These are phyloP conservation scores for Sebastes fasciatus DNA, from an alignment of 2,113 vertebrate species.

Conservation along the genomic window DNA sequence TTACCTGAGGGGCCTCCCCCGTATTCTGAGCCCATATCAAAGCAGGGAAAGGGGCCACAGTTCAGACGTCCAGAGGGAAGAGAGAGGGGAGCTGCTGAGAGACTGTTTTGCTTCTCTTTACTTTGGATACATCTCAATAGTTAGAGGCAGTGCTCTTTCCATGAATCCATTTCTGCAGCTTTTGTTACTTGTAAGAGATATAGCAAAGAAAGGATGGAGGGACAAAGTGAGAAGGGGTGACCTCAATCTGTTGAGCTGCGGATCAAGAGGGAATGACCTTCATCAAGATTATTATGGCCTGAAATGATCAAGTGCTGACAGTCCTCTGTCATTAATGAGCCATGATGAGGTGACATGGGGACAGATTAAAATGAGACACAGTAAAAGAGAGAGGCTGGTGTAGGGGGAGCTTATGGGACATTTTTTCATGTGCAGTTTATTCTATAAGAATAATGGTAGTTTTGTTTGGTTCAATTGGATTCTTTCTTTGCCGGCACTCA, in stretches of 20 bases:
- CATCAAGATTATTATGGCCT: constrained; percentile 18
- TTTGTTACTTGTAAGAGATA: constrained; percentile 34
- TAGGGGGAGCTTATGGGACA: not conserved
- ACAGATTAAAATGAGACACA: constrained; percentile 19
- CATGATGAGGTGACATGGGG: constrained; percentile 37
- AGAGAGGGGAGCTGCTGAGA: constrained; percentile 43
- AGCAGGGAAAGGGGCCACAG: constrained; percentile 47
- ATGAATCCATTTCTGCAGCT: constrained; percentile 33
- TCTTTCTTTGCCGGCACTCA: not conserved
- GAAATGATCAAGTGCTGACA: constrained; percentile 66
- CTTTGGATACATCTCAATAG: constrained; percentile 51
- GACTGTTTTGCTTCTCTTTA: constrained; percentile 49
- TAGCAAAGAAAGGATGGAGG: not conserved
- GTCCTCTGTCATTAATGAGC: constrained; percentile 36
- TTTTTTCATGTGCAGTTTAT: not conserved
- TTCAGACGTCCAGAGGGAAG: constrained; percentile 45
- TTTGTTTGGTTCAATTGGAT: not conserved
- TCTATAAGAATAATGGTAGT: not conserved
- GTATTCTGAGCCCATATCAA: constrained; percentile 56
- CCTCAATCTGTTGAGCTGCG: not conserved
- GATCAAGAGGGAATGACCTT: constrained; percentile 22
- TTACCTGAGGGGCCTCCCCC: constrained; percentile 70
- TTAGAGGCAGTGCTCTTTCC: constrained; percentile 43
- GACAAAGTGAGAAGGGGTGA: not conserved
- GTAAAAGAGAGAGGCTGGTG: not conserved